These are phyloP conservation scores for Notocelia uddmanniana DNA, from an alignment of 2,888 invertebrate genomes.

Conservation along the genomic window DNA sequence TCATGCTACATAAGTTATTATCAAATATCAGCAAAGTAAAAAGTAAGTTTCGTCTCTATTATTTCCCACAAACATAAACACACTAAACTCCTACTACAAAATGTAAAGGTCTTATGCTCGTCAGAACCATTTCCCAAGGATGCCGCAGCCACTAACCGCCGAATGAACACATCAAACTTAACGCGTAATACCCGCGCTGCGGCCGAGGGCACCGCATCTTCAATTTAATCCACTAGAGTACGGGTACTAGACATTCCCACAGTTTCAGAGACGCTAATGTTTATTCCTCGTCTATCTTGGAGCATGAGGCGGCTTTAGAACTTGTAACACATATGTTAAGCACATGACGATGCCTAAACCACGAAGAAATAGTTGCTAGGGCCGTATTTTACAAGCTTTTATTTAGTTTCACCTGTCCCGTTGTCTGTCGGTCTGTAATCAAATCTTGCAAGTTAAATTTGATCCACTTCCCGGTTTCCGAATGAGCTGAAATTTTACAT, in stretches of 20 bases:
- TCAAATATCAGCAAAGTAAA: too few species aligned
- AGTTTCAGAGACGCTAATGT: neutral
- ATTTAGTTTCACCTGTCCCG: too few species aligned
- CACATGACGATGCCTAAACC: neutral
- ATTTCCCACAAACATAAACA: too few species aligned
- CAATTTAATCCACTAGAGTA: neutral
- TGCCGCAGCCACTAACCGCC: neutral
- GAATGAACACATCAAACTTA: conserved; percentile 12
- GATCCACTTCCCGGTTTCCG: too few species aligned
- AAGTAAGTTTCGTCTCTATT: too few species aligned
- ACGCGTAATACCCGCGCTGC: neutral
- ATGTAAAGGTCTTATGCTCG: neutral
- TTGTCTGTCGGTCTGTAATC: too few species aligned
- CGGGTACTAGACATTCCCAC: neutral
- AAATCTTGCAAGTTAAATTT: too few species aligned
- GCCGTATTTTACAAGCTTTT: neutral
- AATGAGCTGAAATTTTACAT: too few species aligned
- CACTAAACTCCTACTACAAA: neutral
- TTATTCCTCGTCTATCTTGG: neutral
- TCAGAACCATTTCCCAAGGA: neutral
- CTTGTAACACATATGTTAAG: neutral
- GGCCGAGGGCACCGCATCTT: neutral
- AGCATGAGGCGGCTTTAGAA: neutral
- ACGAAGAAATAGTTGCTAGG: neutral
- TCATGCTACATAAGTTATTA: too few species aligned